Percentiles rank a stretch among this genome's conserved stretches.
These are phyloP conservation scores for Zeus faber DNA, from an alignment of 2,113 vertebrate genomes.

Conservation along the genomic window DNA sequence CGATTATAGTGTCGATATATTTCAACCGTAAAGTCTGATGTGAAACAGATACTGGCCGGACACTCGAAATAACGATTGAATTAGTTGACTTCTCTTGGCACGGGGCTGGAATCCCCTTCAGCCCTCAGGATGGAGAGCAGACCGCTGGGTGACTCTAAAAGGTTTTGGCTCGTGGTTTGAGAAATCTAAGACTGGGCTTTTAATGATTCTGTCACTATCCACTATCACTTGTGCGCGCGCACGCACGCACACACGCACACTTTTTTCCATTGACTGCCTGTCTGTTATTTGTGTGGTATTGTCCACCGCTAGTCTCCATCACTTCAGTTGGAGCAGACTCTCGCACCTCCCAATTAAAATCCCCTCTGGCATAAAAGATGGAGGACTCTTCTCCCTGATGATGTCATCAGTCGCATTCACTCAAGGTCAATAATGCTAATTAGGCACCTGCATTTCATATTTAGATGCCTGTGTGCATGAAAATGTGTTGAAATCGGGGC, in stretches of 20 bases:
- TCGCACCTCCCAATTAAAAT: conserved; percentile 64
- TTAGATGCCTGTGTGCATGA: conserved; percentile 23
- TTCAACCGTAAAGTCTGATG: no score
- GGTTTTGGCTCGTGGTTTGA: not conserved
- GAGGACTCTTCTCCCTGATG: conserved; percentile 40
- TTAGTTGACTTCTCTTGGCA: no score
- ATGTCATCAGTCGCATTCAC: conserved; percentile 47
- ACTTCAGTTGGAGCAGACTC: conserved; percentile 10
- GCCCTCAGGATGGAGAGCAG: no score
- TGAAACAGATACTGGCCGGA: no score
- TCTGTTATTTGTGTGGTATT: conserved; percentile 24
- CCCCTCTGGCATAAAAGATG: conserved; percentile 34
- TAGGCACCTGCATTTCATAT: conserved; percentile 33
- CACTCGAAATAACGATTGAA: no score
- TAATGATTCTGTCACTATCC: conserved; percentile 38
- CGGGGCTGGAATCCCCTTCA: no score
- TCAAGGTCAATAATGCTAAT: conserved; percentile 69
- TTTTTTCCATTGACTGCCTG: no score
- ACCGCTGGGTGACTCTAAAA: no score
- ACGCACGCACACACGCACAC: not conserved
- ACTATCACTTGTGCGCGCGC: conserved; percentile 1
- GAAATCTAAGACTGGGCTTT: conserved; percentile 45
- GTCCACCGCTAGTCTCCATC: conserved; percentile 13
- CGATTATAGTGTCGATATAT: no score
- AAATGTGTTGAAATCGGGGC: not conserved